Percentiles rank a stretch among this genome's conserved stretches.
Conservation (phyloP, 2,113 vertebrate genomes). For the Stegastes partitus region DNA sequence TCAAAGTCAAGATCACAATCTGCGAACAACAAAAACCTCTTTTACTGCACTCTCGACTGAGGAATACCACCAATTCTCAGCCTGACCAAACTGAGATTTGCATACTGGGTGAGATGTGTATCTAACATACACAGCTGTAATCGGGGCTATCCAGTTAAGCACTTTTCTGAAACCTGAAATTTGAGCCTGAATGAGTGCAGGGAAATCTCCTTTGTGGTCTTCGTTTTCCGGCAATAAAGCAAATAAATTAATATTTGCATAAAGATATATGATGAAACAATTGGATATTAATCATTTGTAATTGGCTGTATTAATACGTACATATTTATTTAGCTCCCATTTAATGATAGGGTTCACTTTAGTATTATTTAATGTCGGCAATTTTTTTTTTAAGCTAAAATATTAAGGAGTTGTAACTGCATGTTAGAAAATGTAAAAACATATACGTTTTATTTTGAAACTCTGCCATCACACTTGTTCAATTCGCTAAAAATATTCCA, state of each 20-base stretch:
- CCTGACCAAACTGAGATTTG: conserved; percentile 73
- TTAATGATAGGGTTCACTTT: not conserved
- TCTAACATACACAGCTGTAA: conserved; percentile 19
- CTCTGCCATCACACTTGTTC: no score
- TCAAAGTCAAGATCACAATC: conserved; percentile 70
- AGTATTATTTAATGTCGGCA: not conserved
- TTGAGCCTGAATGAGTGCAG: not conserved
- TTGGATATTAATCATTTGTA: not conserved
- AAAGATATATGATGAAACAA: not conserved
- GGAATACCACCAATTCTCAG: conserved; percentile 59
- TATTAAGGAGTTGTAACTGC: no score
- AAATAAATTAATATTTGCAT: not conserved
- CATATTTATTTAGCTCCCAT: no score
- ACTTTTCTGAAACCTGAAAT: conserved; percentile 22
- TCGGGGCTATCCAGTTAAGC: conserved; percentile 21
- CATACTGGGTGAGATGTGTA: conserved; percentile 66
- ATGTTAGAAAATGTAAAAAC: no score
- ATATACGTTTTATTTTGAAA: no score
- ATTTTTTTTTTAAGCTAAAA: not conserved
- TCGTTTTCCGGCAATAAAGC: conserved; percentile 3
- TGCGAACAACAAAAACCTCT: conserved; percentile 62
- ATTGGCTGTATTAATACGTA: no score
- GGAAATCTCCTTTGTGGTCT: not conserved
- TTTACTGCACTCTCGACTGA: conserved; percentile 57
- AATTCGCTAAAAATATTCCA: no score